Evolutionary conservation across 2,888 invertebrate genomes (phyloP).

Genomic region (Drosophila demipolita): DNA sequence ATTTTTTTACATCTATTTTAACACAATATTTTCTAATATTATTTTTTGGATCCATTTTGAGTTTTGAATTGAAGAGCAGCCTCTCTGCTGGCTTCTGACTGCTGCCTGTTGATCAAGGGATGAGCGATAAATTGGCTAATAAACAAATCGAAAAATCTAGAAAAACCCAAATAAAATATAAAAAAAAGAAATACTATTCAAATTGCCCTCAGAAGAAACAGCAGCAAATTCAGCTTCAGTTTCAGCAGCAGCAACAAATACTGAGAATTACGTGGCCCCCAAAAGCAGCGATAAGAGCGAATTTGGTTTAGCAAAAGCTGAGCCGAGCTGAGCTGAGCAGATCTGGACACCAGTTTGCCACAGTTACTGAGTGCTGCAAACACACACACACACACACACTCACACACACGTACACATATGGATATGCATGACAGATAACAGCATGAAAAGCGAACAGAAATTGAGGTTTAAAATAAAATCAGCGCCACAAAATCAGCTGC

Average conservation of each 20-base stretch:
- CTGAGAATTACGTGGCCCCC: conserved; percentile 64
- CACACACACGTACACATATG: conserved; percentile 35
- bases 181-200: conserved; percentile 14
- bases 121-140: conserved; percentile 48
- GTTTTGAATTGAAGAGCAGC: no score
- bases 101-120: conserved; percentile 23
- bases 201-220: conserved; percentile 40
- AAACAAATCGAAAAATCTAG: conserved; percentile 57
- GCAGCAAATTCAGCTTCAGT: conserved; percentile 3
- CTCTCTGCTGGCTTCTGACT: conserved; percentile 8
- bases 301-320: conserved; percentile 50
- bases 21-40: no score
- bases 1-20: not conserved
- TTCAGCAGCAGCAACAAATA: conserved; percentile 49
- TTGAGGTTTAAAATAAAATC: conserved; percentile 57
- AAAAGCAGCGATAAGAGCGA: conserved; percentile 60
- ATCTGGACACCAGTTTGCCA: conserved; percentile 37
- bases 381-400: conserved; percentile 10
- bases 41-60: no score
- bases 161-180: conserved; percentile 2
- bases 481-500: conserved; percentile 60
- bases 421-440: conserved; percentile 70
- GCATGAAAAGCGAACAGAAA: conserved; percentile 57
- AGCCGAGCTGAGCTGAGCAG: conserved; percentile 12
- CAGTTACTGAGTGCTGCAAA: conserved; percentile 29